Conservation (phyloP, 2,888 invertebrate genomes). For the Conchocele bisecta region DNA sequence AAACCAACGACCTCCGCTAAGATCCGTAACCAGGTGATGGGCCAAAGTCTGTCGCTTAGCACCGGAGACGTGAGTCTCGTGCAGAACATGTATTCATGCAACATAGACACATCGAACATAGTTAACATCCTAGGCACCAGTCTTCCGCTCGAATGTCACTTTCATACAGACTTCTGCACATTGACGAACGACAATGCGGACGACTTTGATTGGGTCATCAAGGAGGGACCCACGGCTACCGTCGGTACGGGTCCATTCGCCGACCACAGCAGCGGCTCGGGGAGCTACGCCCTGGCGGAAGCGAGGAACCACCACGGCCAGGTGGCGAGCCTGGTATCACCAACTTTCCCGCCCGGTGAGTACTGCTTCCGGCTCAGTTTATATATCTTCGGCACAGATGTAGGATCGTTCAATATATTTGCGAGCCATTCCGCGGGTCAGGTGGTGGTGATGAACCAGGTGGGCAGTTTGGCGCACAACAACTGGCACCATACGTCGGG, state of each 20-base stretch:
- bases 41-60: conserved; percentile 55
- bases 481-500: conserved; percentile 28
- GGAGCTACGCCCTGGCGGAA: conserved; percentile 50
- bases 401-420: conserved; percentile 27
- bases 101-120: conserved; percentile 33
- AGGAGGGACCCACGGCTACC: conserved; percentile 34
- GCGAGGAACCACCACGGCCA: conserved; percentile 44
- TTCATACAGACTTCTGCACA: conserved; percentile 50
- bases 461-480: conserved; percentile 16
- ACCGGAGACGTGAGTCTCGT: conserved; percentile 49
- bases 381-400: conserved; percentile 52
- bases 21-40: conserved; percentile 45
- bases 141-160: conserved; percentile 43
- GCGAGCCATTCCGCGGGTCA: conserved; percentile 7
- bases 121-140: conserved; percentile 21
- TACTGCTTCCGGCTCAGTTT: conserved; percentile 54
- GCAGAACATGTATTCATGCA: conserved; percentile 51
- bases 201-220: conserved; percentile 54
- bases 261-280: conserved; percentile 59
- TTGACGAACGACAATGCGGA: conserved; percentile 48
- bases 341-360: conserved; percentile 41
- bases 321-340: conserved; percentile 43
- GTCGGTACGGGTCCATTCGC: conserved; percentile 52
- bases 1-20: conserved; percentile 48
- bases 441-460: background rate